Percentiles rank a stretch among this genome's conserved stretches.
Evolutionary conservation across 1,140 invertebrate species (phyloP).

Genomic region (Zaprionus nigranus): DNA sequence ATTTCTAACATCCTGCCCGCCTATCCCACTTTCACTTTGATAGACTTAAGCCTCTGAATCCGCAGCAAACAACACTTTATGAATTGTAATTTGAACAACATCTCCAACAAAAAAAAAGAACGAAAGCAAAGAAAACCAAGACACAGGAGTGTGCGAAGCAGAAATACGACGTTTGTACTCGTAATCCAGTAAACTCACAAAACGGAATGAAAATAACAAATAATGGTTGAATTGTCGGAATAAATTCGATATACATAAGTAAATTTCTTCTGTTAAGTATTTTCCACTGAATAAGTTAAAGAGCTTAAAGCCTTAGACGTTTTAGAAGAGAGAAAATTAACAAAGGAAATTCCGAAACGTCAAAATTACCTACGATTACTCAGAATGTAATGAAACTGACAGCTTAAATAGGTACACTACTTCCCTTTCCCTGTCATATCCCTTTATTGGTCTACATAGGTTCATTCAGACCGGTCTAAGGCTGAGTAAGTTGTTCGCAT

Average conservation of each 20-base stretch:
- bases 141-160: not conserved
- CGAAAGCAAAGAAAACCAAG: not conserved
- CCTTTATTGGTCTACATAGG: not conserved
- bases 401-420: too few relatives aligned
- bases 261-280: not conserved
- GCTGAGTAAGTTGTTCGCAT: not conserved
- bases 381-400: not conserved
- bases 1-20: not conserved
- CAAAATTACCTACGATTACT: not conserved
- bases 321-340: not conserved
- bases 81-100: slow-evolving; percentile 3
- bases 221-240: not conserved
- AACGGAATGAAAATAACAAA: not conserved
- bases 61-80: slow-evolving; percentile 1
- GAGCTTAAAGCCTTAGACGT: not conserved
- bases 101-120: not conserved
- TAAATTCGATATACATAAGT: not conserved
- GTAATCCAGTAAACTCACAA: not conserved
- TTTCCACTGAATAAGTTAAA: not conserved
- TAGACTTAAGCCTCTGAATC: not conserved
- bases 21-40: not conserved
- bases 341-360: not conserved
- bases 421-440: not conserved
- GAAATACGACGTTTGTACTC: not conserved
- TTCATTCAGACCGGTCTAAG: not conserved